A percentile compares a stretch with the other conserved stretches of the same genome.
phyloP scores from a whole-genome alignment of 2,888 invertebrate species.

The Stenurella melanura region DNA sequence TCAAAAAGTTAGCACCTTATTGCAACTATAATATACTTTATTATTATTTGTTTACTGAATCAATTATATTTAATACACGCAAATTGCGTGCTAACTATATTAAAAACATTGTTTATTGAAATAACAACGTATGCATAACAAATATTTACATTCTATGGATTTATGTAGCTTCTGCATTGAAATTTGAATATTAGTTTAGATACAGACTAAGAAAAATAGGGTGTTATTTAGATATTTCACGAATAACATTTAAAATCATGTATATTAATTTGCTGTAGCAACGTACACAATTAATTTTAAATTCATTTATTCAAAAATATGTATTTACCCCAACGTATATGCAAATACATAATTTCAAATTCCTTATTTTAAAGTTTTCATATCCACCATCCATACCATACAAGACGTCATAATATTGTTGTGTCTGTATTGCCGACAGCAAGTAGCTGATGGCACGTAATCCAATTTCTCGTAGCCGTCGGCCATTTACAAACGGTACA shows the following conservation, averaged over 20 bases:
- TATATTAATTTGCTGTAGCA: neutral
- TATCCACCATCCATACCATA: slow-evolving; percentile 5
- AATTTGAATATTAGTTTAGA: neutral
- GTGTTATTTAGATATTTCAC: neutral
- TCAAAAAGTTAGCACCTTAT: too few relatives aligned
- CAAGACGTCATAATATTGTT: slow-evolving; percentile 5
- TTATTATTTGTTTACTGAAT: too few relatives aligned
- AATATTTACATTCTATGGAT: neutral
- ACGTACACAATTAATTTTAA: neutral
- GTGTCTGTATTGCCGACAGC: slow-evolving; percentile 49
- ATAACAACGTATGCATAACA: neutral
- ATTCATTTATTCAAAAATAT: slow-evolving; percentile 1
- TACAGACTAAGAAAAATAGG: neutral
- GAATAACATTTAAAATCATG: neutral
- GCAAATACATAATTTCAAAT: neutral
- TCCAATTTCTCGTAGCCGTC: slow-evolving; percentile 65
- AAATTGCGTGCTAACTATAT: neutral
- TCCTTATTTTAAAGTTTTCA: neutral
- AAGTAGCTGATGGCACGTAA: slow-evolving; percentile 60
- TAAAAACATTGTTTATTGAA: neutral
- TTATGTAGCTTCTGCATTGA: neutral
- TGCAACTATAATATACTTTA: too few relatives aligned
- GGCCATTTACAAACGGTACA: slow-evolving; percentile 65
- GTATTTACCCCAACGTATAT: neutral
- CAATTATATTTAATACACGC: neutral